Evolutionary conservation across 2,888 invertebrate species (phyloP), one percentile per base, ranked within the genome.

Genomic region (Melanostoma scalare): DNA sequence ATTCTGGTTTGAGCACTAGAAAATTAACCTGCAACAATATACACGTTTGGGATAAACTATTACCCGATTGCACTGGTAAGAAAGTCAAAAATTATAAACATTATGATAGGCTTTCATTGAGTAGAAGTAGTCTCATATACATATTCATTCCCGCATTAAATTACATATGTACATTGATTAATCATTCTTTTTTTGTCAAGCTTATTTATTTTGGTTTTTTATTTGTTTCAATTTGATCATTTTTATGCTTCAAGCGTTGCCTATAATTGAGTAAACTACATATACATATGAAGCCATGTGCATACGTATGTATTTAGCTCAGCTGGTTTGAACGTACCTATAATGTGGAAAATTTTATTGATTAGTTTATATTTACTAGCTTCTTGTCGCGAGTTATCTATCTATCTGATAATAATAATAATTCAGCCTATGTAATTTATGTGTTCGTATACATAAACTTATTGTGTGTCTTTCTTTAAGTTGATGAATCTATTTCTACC

Each of bases 41-140:
- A 86, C 93, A 94, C 87, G 92, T 92, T 87, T 95, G 95, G 95
- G 94, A 94, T 89, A 92, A 92, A 86, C 92, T 92, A 73, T 90
- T 93, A 86, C 94, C 95, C 79, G 91, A 92, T 87, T 95, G 95
- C 90, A 90, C 94, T 87, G 93, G 94, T 95, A 91, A 94, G 94
- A 36, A 92, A 85, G 30, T 6, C 3, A 63, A 48, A 67, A 52
- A 35, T 10, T 5, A 61, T 42, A 53, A 58, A 9, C 5, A 60
- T 44, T 33, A 20, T 20, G 20, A 20, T 20, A 20, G 20, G 20
- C 20, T 46, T 40, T 4, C 46, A 72, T 48, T 58, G 20, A 8
- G 8, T 40, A 50, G 36, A 55, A 31, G 30, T 31, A 40, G 30
- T 60, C 63, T 20, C 20, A 20, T 20, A 72, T 0, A 60, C 78